Base-by-base conservation (phyloP, 2,888 invertebrate genomes). In the Stictocephala bisonia region DNA sequence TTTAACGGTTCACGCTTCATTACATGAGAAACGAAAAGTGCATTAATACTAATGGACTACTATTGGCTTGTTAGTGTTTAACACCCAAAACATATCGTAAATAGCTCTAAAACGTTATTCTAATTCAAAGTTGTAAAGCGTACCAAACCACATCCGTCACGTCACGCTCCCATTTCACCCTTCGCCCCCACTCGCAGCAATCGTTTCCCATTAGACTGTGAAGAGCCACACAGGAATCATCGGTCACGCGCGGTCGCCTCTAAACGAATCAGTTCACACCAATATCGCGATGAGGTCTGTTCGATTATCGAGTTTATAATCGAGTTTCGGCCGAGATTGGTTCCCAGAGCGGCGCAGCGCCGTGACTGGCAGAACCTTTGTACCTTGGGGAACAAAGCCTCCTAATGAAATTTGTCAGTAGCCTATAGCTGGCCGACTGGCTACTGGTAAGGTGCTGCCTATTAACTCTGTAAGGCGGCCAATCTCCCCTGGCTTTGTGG, bases 381-480 rank as follows among this genome's bases (percentile, higher is more conserved):
- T 60, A 27, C 2, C 4, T 26, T n/a, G 11, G 40, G 60, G 40
- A 40, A 60, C 60, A 60, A 60, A 60, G 24, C 26, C 18, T 40
- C 31, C 31, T 60, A 60, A 60, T 60, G 60, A 60, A 60, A 60
- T 60, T 60, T 60, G 60, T 58, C 15, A 58, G 60, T 40, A 60
- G 60, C 35, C 15, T 31, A 41, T 40, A 60, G 35, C 40, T 20
- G 9, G 24, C 4, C n/a, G 4, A n/a, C 7, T 4, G 6, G 60
- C 60, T 60, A 60, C 60, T 31, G 60, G 20, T 44, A 15, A 44
- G 22, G 40, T 41, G 13, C 13, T n/a, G n/a, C n/a, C n/a, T n/a
- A n/a, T n/a, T n/a, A n/a, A n/a, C n/a, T n/a, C n/a, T n/a, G n/a
- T n/a, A n/a, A n/a, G n/a, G n/a, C n/a, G n/a, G n/a, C n/a, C n/a